Evolutionary conservation across 2,113 vertebrate genomes (phyloP).

Genomic region (Synodontis membranacea): DNA sequence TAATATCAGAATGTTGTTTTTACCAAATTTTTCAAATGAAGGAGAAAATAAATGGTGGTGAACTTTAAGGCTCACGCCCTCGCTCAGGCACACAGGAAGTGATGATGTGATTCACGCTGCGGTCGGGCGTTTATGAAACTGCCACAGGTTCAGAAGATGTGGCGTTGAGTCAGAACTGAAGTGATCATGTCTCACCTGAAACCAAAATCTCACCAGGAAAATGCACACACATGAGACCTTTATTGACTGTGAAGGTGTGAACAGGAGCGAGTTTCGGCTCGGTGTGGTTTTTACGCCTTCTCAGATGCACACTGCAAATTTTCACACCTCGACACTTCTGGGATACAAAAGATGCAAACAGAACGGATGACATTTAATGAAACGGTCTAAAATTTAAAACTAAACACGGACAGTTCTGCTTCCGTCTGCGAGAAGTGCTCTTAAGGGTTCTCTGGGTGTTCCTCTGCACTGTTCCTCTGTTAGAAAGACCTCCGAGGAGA

Average conservation of each 20-base stretch:
- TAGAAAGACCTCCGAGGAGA: neutral
- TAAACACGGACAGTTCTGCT: neutral
- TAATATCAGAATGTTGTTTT: neutral
- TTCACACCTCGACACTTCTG: neutral
- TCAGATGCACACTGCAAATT: neutral
- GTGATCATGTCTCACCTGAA: constrained; percentile 21
- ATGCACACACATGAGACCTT: constrained; percentile 16
- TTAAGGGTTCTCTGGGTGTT: neutral
- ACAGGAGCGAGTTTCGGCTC: neutral
- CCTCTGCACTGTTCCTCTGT: neutral
- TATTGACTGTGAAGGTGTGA: constrained; percentile 7
- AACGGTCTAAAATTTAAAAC: neutral
- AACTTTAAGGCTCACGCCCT: neutral
- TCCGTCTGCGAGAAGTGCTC: neutral
- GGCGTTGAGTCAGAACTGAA: constrained; percentile 34
- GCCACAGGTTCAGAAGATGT: neutral
- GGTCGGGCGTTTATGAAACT: constrained; percentile 39
- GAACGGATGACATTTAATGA: neutral
- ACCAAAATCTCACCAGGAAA: constrained; percentile 42
- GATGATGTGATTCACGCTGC: constrained; percentile 26
- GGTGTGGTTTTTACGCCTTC: neutral
- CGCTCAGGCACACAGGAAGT: constrained; percentile 27
- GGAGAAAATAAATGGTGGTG: neutral
- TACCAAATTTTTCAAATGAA: neutral
- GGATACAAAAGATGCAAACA: neutral